Conservation (phyloP, 2,113 vertebrate genomes). For the Crotalus tigris region DNA sequence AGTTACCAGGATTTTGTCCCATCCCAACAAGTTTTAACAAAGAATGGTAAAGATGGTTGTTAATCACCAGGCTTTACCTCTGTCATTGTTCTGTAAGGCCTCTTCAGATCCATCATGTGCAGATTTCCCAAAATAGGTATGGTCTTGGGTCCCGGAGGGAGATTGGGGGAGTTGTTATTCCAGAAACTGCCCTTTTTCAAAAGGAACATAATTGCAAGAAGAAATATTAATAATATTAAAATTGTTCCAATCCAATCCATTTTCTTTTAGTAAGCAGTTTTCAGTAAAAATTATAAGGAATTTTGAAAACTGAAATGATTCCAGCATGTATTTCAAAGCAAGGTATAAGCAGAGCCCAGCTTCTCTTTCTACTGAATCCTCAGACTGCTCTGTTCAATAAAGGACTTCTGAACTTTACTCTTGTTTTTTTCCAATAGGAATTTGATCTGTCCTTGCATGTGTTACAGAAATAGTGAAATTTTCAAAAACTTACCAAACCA, state of each 20-base stretch:
- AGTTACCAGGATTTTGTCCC: background rate
- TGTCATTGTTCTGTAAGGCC: slow-evolving; percentile 27
- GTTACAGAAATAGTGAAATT: background rate
- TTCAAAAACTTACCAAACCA: background rate
- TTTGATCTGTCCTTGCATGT: background rate
- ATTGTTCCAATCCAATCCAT: slow-evolving; percentile 30
- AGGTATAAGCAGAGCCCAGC: background rate
- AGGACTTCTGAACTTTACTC: background rate
- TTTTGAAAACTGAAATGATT: background rate
- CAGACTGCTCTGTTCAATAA: background rate
- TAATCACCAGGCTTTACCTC: slow-evolving; percentile 23
- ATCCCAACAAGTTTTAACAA: background rate
- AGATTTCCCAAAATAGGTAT: slow-evolving; percentile 64
- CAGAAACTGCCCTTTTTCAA: slow-evolving; percentile 26
- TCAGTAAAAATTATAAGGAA: background rate
- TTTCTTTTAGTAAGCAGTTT: slow-evolving; percentile 4
- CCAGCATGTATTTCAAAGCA: background rate
- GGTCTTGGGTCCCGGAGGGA: slow-evolving; percentile 39
- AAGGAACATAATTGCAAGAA: slow-evolving; percentile 32
- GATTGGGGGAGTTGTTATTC: slow-evolving; percentile 4
- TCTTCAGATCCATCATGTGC: slow-evolving; percentile 51
- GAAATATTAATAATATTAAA: slow-evolving; percentile 9
- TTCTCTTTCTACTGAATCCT: background rate
- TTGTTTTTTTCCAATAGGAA: background rate
- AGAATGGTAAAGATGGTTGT: background rate